Conservation (phyloP, 1,140 invertebrate genomes). For the Orius insidiosus region DNA sequence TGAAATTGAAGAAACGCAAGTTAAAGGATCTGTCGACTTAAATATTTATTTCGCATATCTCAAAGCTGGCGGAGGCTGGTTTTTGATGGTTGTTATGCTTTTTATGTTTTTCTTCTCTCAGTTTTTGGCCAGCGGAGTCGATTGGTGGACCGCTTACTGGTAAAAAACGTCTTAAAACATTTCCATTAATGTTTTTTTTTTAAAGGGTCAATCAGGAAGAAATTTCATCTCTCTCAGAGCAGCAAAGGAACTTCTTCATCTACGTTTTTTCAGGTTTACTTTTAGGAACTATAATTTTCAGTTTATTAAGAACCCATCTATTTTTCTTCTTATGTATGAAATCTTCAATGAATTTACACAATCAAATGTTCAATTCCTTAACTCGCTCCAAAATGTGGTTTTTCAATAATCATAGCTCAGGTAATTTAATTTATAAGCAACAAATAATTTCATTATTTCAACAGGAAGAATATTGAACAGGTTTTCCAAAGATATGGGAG, state of each 20-base stretch:
- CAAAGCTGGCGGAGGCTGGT: conserved; percentile 40
- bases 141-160: conserved; percentile 65
- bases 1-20: too few relatives aligned
- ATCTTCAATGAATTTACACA: conserved; percentile 65
- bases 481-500: conserved; percentile 62
- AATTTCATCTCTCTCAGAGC: neutral
- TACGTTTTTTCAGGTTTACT: conserved; percentile 43
- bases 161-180: conserved; percentile 26
- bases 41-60: conserved; percentile 45
- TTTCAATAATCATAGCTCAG: conserved; percentile 69
- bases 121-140: conserved; percentile 44
- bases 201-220: conserved; percentile 32
- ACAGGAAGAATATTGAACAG: conserved; percentile 51
- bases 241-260: conserved; percentile 26
- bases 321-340: conserved; percentile 67
- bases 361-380: conserved; percentile 66
- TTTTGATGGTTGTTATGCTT: conserved; percentile 35
- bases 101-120: conserved; percentile 46
- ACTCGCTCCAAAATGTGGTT: conserved; percentile 69
- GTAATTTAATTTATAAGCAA: conserved; percentile 19
- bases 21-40: too few relatives aligned
- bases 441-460: neutral
- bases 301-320: conserved; percentile 40
- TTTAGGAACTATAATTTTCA: conserved; percentile 33
- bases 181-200: conserved; percentile 20